Evolutionary conservation across 2,888 invertebrate genomes (phyloP).

Genomic region (Calliopum simillimum): DNA sequence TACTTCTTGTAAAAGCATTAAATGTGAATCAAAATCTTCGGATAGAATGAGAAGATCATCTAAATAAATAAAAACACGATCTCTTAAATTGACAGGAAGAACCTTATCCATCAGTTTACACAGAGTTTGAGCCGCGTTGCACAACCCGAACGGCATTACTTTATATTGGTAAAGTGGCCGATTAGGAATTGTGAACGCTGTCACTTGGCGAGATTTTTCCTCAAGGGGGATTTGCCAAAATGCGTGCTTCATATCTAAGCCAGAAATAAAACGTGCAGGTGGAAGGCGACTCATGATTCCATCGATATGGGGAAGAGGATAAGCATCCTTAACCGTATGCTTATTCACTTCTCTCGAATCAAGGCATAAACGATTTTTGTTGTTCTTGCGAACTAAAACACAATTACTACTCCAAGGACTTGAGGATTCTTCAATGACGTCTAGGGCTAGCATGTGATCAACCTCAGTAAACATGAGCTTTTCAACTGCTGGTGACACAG

Average conservation of each 20-base stretch:
- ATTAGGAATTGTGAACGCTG: conserved; percentile 15
- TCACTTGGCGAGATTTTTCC: background rate
- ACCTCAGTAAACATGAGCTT: conserved; percentile 45
- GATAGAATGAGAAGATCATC: background rate
- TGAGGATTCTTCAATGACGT: conserved; percentile 50
- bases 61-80: conserved; percentile 15
- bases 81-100: background rate
- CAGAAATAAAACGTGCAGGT: conserved; percentile 15
- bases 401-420: conserved; percentile 53
- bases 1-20: conserved; percentile 29
- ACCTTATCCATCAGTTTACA: background rate
- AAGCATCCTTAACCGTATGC: no score
- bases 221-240: background rate
- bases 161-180: conserved; percentile 1
- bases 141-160: conserved; percentile 14
- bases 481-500: conserved; percentile 39
- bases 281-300: background rate
- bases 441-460: conserved; percentile 52
- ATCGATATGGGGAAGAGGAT: background rate
- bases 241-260: background rate
- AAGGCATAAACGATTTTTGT: conserved; percentile 47
- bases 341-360: conserved; percentile 52
- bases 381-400: conserved; percentile 47
- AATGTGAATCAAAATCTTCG: conserved; percentile 33
- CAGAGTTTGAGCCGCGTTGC: conserved; percentile 21